Base-by-base conservation (phyloP, 2,113 vertebrate species). In the Loxodonta africana region DNA sequence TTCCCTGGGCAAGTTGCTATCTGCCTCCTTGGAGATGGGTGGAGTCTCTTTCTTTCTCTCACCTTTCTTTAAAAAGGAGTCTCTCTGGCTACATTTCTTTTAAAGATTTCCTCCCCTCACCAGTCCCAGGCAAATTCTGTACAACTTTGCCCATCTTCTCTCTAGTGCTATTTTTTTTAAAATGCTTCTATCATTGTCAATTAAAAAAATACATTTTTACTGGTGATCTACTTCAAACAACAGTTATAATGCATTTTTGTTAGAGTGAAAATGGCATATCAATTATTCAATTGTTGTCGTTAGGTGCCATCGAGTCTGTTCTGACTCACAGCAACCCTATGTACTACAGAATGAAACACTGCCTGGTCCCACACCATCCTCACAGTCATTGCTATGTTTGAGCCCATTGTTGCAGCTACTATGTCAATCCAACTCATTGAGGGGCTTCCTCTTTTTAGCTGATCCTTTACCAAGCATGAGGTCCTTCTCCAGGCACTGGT, bases 161-260 rank as follows among this genome's bases (percentile, higher is more conserved):
- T 92, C 46, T 80, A 21, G 69, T 44, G 86, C 18, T 65, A 37
- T 28, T 95, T 96, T 73, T 20, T 57, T 37, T 2, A 37, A 90
- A 94, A 82, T 67, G 46, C 60, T 83, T 85, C 33, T 76, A 71
- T 51, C 30, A 80, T 25, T 88, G 63, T 91, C 85, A 92, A 77
- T 84, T 63, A 26, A 92, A 94, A 67, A 33, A 57, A 44, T 41
- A 60, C 12, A 2, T 57, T 88, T 73, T 84, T 78, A 65, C 21
- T 33, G 46, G 23, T 88, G 62, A 88, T 15, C 53, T 95, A 51
- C 91, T 93, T 53, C 77, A 94, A 95, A 94, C 53, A 80, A 77
- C 18, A 77, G 33, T 60, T 96, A 81, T 6, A n/a, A 83, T 60
- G 53, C 28, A 65, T 71, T 95, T 95, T 85, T 67, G 1, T 8